Base-by-base conservation (phyloP, 1,140 invertebrate genomes). In the Saxidomus purpurata region DNA sequence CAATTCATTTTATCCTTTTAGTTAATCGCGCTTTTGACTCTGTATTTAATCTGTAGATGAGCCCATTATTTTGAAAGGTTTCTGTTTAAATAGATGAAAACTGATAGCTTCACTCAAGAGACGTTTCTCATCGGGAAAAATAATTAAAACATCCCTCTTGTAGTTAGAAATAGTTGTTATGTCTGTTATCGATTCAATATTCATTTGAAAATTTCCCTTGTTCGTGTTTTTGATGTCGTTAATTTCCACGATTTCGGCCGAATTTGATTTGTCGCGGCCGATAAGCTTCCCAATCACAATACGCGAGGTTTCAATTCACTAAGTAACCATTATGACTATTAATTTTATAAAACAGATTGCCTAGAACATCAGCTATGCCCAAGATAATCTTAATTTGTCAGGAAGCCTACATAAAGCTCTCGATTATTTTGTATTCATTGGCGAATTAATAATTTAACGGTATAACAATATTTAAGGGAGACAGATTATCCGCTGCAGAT, bases 251-350 rank as follows among this genome's bases (percentile, higher is more conserved):
- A 85, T 52, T 85, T 85, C 36, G 63, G 49, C 36, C 67, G 17
- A 43, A 67, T 85, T 49, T 76, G 80, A 82, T 82, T 82, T 47
- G 36, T 59, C 40, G 55, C n/a, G 22, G 3, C 11, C 25, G 80
- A 82, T 82, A 82, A 82, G 49, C 36, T 28, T 31, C 34, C 36
- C 76, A 47, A 67, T 67, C 36, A 13, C 13, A 43, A 38, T 31
- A 59, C 25, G 63, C 28, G 49, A n/a, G 83, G 67, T 71, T 85
- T 85, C 83, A 85, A 85, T 85, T 74, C 63, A 52, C 83, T 85
- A 85, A 85, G 83, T 85, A 85, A 74, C 83, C 83, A 85, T 85
- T 85, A 85, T 55, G n/a, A 71, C 83, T 52, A 85, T 85, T 85
- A 85, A 85, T 74, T 52, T 31, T 49, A 76, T 85, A 85, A 85